A percentile compares a stretch with the other conserved stretches of the same genome.
phyloP scores from a whole-genome alignment of 2,888 invertebrate species.

The Campoletis raptor region DNA sequence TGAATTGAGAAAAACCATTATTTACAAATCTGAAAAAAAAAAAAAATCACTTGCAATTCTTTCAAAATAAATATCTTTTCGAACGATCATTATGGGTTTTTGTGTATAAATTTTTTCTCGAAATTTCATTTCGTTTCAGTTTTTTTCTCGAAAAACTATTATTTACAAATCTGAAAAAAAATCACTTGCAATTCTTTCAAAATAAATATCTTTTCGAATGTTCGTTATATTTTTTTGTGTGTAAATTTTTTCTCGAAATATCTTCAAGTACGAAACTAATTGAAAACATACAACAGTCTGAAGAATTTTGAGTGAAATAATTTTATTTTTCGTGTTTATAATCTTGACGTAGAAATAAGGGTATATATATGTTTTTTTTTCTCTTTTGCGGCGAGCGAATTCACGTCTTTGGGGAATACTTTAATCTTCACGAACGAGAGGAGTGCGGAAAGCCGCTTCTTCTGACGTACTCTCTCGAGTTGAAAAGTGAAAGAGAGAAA shows the following conservation, averaged over 20 bases:
- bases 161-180: neutral
- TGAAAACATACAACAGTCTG: neutral
- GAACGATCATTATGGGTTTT: neutral
- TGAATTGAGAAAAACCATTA: too few species aligned
- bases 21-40: neutral
- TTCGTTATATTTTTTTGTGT: neutral
- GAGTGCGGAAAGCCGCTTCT: conserved; percentile 56
- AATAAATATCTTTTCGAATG: neutral
- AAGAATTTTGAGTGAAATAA: conserved; percentile 10
- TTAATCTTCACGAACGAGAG: conserved; percentile 63
- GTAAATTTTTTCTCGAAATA: neutral
- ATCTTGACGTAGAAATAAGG: neutral
- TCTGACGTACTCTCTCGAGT: conserved; percentile 36
- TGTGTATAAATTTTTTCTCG: neutral
- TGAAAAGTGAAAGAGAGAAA: conserved; percentile 50
- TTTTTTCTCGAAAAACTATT: too few species aligned
- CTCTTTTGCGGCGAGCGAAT: conserved; percentile 46
- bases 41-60: neutral
- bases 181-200: neutral
- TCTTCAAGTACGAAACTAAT: neutral
- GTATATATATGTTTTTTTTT: neutral
- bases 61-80: neutral
- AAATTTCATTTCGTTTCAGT: too few species aligned
- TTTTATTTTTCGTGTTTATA: conserved; percentile 23
- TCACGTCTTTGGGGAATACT: conserved; percentile 65